Evolutionary conservation across 2,888 invertebrate genomes (phyloP).

Genomic region (Thereva unica): DNA sequence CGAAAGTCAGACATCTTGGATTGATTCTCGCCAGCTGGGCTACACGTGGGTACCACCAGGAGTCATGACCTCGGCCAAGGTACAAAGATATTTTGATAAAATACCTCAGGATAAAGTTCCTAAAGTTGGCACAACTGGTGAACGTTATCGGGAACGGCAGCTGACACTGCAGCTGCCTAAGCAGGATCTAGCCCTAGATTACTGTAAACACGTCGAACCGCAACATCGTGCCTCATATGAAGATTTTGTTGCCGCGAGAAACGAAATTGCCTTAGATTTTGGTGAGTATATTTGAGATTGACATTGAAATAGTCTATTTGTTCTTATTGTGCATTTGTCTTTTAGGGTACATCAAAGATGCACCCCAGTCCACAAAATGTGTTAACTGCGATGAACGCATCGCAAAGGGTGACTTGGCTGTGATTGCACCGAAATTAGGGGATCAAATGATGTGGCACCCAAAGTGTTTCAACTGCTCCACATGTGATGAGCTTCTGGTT

Average conservation of each 20-base stretch:
- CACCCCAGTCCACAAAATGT: constrained; percentile 70
- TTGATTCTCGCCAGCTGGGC: constrained; percentile 67
- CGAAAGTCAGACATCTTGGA: constrained; percentile 62
- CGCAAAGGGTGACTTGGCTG: constrained; percentile 78
- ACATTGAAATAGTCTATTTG: not conserved
- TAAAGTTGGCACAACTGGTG: constrained; percentile 74
- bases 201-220: constrained; percentile 84
- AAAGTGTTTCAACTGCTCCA: constrained; percentile 86
- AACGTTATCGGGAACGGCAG: constrained; percentile 78
- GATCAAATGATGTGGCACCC: constrained; percentile 85
- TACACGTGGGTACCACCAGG: constrained; percentile 70
- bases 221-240: constrained; percentile 81
- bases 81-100: constrained; percentile 88
- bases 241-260: constrained; percentile 91
- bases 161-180: constrained; percentile 89
- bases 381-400: constrained; percentile 80
- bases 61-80: constrained; percentile 54
- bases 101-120: constrained; percentile 82
- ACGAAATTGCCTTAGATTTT: constrained; percentile 94
- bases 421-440: constrained; percentile 82
- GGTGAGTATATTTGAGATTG: constrained; percentile 61
- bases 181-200: constrained; percentile 88
- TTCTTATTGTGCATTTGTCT: constrained; percentile 40
- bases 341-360: constrained; percentile 67
- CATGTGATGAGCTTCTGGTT: constrained; percentile 90